Base-by-base conservation (phyloP, 2,888 invertebrate species). In the Hypolimnas misippus region DNA sequence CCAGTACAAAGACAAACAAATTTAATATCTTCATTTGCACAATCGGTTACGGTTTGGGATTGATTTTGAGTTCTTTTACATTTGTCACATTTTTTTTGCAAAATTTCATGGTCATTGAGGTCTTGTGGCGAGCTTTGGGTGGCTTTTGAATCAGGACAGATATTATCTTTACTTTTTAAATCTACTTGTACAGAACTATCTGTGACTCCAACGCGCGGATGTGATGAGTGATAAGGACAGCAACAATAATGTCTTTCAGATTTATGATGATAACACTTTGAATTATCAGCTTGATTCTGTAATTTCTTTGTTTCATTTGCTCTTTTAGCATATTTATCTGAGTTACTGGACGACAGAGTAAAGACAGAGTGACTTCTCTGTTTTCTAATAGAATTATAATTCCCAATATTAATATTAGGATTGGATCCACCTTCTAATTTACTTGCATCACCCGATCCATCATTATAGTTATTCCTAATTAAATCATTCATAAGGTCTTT, bases 381-480 rank as follows among this genome's bases (percentile, higher is more conserved):
- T 60, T 74, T 83, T 65, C 73, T 80, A n/a, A 74, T 56, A 35
- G 73, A 65, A 67, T 70, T 67, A 50, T 71, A 67, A 67, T 64
- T 75, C n/a, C 79, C 73, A 19, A 74, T 59, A 56, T 83, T 70
- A 10, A 71, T 66, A 68, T 81, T 78, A 7, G 79, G 74, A 57
- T 74, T 76, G 14, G 82, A 80, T 19, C 83, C 82, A 16, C 84
- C 84, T 76, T 88, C 87, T 57, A 90, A 70, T 74, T 87, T 89
- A 73, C 87, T 86, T n/a, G 90, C 91, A 73, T 92, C 92, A 6
- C 92, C 92, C 6, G 91, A 91, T 16, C 91, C 90, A 73, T 90
- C 87, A 59, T 87, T 83, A 71, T 88, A 87, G 62, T 90, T 89
- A 66, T 91, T 91, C 68, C 84, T 79, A n/a, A 87, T 84, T 57